Conservation (phyloP, 2,113 vertebrate genomes). For the Dicaeum eximium region DNA sequence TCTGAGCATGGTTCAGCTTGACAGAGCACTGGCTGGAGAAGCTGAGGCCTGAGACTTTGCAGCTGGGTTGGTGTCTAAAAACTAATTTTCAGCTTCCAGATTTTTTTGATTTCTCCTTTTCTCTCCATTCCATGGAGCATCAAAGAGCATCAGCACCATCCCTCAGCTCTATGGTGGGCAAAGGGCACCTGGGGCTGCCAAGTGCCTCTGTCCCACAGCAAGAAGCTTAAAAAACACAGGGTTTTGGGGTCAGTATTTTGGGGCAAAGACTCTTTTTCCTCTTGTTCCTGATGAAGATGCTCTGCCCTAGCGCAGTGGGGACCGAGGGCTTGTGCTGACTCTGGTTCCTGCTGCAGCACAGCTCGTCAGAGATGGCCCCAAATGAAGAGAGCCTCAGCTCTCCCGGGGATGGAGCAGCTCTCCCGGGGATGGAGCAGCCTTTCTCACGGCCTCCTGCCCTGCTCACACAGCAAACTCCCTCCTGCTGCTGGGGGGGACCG, state of each 20-base stretch:
- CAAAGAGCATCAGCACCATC: not conserved
- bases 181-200: not conserved
- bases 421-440: not conserved
- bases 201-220: not conserved
- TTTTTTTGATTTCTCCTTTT: not conserved
- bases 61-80: not conserved
- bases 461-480: not conserved
- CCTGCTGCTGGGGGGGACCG: not conserved
- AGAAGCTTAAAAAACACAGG: not conserved
- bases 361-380: rapidly evolving
- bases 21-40: not conserved
- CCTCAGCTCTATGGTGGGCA: not conserved
- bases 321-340: not conserved
- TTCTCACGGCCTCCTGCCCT: constrained; percentile 11
- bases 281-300: not conserved
- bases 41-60: not conserved
- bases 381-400: not conserved
- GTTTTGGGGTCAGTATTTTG: not conserved
- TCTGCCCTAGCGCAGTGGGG: not conserved
- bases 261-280: not conserved
- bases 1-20: not conserved
- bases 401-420: not conserved
- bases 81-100: not conserved
- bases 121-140: not conserved
- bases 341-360: not conserved